phyloP scores from a whole-genome alignment of 92 coral and sea anemone species.

The Palythoa caribaeorum region DNA sequence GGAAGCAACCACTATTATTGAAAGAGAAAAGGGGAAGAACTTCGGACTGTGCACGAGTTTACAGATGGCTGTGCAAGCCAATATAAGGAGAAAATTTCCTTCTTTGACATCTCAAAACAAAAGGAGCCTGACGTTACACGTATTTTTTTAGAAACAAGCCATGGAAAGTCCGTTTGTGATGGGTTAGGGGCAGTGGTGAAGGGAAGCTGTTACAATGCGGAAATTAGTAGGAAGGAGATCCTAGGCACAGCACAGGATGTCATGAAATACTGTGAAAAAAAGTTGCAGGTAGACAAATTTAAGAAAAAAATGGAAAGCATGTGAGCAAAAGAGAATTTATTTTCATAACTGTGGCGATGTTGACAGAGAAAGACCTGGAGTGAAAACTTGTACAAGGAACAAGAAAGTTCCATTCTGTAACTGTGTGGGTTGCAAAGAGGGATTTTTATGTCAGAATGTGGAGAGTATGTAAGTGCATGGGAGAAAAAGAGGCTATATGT shows the following conservation, averaged over 20 bases:
- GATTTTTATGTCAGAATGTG: conserved; percentile 22
- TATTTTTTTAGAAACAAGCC: conserved; percentile 44
- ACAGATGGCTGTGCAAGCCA: conserved; percentile 61
- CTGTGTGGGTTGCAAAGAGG: conserved; percentile 22
- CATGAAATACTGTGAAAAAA: conserved; percentile 43
- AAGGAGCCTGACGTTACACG: conserved; percentile 11
- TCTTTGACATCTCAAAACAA: conserved; percentile 51
- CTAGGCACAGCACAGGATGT: conserved; percentile 44
- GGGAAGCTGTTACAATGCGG: conserved; percentile 64
- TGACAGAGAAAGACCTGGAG: conserved; percentile 33
- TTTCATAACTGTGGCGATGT: conserved; percentile 42
- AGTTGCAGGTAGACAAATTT: conserved; percentile 12
- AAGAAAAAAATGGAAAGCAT: conserved; percentile 44
- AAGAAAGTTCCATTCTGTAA: conserved; percentile 56
- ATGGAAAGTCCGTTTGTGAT: conserved; percentile 41
- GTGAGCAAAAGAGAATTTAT: conserved; percentile 42
- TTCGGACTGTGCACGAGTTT: conserved; percentile 33
- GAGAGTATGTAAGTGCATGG: conserved; percentile 8
- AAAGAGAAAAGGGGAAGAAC: conserved; percentile 49
- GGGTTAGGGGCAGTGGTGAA: conserved; percentile 47
- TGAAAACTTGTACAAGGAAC: conserved; percentile 52
- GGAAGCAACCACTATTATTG: conserved; percentile 41
- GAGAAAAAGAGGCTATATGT: not conserved
- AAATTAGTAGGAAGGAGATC: conserved; percentile 46
- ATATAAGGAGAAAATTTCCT: conserved; percentile 45